Base-by-base conservation (phyloP, 1,140 invertebrate genomes). In the Thalassaphorura encarpata region DNA sequence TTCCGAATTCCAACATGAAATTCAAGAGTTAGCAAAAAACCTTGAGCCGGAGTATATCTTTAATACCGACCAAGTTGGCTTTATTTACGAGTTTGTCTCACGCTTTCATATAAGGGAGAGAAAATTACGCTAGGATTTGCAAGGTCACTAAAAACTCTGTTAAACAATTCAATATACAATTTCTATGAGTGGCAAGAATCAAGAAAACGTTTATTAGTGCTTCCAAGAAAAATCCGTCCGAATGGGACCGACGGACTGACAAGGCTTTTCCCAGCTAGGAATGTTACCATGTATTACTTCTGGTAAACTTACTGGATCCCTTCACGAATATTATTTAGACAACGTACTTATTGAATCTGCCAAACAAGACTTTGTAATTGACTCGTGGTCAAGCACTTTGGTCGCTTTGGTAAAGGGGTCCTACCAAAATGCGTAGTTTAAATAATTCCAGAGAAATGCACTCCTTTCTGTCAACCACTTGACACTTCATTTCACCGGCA, bases 61-160 rank as follows among this genome's bases (percentile, higher is more conserved):
- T 3, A 61, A 57, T 26, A 31, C 54, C 5, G 58, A 61, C 27
- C 58, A 60, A 51, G 18, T 23, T 33, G 58, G 58, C 13, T 45
- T 61, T 29, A 33, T 11, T 11, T 52, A 47, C 52, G 52, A 51
- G 27, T 36, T 54, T 2, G 23, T 27, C 18, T 4, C 18, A 4
- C 47, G 28, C 27, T 45, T 1, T 42, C 52, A 1, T 39, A 11
- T 4, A 42, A 18, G 8, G 52, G 54, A 19, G 58, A 60, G 41
- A 49, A 51, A 45, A 15, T 15, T 23, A 43, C 40, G 2, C 51
- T 42, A 27, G 52, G 52, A 13, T 49, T 56, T 24, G 33, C 54
- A 24, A 39, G 28, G n/a, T 56, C 53, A 15, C 55, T 48, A 8
- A 54, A 49, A 45, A 54, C 46, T 56, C 26, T 50, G 36, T 2